Percentiles rank a stretch among this genome's conserved stretches.
Evolutionary conservation across 2,113 vertebrate species (phyloP).

Genomic region (Natator depressus): DNA sequence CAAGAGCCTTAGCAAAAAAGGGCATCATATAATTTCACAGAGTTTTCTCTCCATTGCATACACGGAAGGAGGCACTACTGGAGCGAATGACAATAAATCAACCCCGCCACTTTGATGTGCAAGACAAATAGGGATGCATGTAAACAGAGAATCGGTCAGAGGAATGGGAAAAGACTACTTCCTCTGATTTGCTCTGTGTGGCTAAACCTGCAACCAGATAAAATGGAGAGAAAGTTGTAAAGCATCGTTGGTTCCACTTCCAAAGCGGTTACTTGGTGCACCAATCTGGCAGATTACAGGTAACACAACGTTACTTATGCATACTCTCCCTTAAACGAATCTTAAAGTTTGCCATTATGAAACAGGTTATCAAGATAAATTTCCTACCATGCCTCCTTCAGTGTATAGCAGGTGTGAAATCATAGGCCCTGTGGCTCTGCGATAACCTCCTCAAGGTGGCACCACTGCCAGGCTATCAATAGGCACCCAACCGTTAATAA

Average conservation of each 20-base stretch:
- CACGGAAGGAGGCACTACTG: rapidly evolving
- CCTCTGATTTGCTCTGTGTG: background rate
- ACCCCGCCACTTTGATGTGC: background rate
- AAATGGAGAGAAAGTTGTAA: background rate
- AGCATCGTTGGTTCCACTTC: background rate
- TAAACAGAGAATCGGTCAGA: background rate
- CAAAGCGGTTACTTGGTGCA: background rate
- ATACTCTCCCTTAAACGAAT: background rate
- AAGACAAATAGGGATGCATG: background rate
- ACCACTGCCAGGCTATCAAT: background rate
- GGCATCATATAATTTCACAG: background rate
- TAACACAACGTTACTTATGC: background rate
- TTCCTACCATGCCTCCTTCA: background rate
- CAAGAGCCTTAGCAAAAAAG: background rate
- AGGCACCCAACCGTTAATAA: background rate
- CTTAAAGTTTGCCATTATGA: background rate
- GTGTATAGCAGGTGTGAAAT: background rate
- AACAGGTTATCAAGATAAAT: background rate
- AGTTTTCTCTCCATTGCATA: background rate
- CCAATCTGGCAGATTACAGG: background rate
- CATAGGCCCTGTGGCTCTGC: background rate
- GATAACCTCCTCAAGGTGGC: background rate
- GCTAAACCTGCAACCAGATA: background rate
- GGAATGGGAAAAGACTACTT: background rate
- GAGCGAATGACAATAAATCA: background rate